Base-by-base conservation (phyloP, 2,113 vertebrate species). In the Rhinolophus ferrumequinum region DNA sequence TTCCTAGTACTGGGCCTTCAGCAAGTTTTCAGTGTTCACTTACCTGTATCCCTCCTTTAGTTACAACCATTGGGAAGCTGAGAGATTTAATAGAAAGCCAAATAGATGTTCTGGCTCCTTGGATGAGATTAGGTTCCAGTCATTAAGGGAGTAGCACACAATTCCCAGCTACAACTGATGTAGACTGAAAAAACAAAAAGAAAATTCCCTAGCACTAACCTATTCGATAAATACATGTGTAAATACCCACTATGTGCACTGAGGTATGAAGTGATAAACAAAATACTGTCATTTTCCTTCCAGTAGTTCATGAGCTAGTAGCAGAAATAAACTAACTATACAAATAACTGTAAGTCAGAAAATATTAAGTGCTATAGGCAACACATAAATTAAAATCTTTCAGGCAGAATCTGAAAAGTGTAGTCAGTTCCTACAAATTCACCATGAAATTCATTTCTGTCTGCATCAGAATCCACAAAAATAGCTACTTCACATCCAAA, bases 381-480 rank as follows among this genome's bases (percentile, higher is more conserved):
- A 88, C 12, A 54, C 41, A 76, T 67, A 52, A 70, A 69, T 96
- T 96, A 92, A 91, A 19, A 97, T 94, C 60, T 69, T 33, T 85
- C 13, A 70, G 16, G 81, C 47, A 80, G 90, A 95, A 79, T 58
- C 35, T 83, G 62, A 73, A 75, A 84, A 70, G 28, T 85, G 2
- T 64, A 87, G n/a, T 84, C 44, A 52, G 81, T 93, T 90, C 50
- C 52, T 44, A 33, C 56, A 1, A 87, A 70, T 67, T 77, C 62
- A 38, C 79, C 86, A 77, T 50, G 52, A 89, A 88, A 85, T 41
- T 67, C 8, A 75, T 35, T 56, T 60, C 52, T 67, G 64, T 80
- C 79, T 82, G 5, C 30, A 56, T 52, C 22, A 86, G 41, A 89
- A 69, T 93, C 13, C 86, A 89, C n/a, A 70, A 60, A 95, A 91